Percentiles rank a stretch among this genome's conserved stretches.
These are phyloP conservation scores for Oreochromis grahami DNA, from an alignment of 2,797 vertebrate species.

Conservation along the genomic window DNA sequence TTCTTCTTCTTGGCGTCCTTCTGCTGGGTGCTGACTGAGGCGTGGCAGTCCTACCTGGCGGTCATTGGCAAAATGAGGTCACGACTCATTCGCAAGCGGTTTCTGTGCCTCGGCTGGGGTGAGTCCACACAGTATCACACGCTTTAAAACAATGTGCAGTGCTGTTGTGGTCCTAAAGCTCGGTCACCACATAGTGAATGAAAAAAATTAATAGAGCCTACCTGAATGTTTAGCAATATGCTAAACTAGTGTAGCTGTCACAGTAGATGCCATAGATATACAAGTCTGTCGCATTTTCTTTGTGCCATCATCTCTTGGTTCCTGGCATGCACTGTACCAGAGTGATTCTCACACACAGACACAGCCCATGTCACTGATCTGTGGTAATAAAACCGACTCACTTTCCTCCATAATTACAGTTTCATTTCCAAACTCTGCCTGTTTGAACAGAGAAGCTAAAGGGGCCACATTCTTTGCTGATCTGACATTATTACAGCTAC, in stretches of 20 bases:
- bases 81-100: conserved; percentile 96
- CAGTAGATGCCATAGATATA: background rate
- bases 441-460: background rate
- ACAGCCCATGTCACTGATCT: background rate
- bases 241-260: background rate
- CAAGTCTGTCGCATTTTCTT: background rate
- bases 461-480: background rate
- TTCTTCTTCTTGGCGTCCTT: conserved; percentile 99
- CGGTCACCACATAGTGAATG: background rate
- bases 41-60: conserved; percentile 98
- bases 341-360: background rate
- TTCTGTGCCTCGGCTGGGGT: conserved; percentile 99
- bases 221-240: background rate
- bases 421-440: background rate
- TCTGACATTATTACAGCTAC: background rate
- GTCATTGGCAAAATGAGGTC: conserved; percentile 96
- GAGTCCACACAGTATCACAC: conserved; percentile 48
- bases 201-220: background rate
- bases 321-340: background rate
- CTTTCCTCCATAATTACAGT: background rate
- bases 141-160: background rate
- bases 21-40: conserved; percentile 99
- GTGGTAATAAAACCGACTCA: background rate
- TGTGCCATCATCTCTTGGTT: background rate
- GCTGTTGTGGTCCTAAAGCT: background rate